Percentiles rank a stretch among this genome's conserved stretches.
phyloP scores from a whole-genome alignment of 2,797 vertebrate genomes.

The Pangasius mekongensis region DNA sequence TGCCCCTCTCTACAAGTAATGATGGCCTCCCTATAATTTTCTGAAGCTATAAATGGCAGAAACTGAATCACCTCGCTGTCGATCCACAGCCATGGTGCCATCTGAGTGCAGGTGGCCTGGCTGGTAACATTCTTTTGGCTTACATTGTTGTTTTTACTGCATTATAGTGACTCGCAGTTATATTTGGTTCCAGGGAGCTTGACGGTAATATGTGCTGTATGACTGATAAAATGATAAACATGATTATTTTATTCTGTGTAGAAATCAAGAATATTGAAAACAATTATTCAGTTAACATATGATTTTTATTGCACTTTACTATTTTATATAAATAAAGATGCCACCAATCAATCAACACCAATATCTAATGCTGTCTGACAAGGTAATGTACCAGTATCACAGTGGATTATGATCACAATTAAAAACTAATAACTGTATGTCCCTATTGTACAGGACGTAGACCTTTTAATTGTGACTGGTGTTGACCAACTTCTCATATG shows the following conservation, averaged over 20 bases:
- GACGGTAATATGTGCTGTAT: not conserved
- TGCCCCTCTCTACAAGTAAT: slow-evolving; percentile 47
- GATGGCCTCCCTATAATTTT: slow-evolving; percentile 58
- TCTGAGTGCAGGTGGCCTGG: slow-evolving; percentile 12
- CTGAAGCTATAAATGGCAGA: slow-evolving; percentile 51
- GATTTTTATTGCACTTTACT: not conserved
- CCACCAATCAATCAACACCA: not conserved
- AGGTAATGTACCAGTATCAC: not conserved
- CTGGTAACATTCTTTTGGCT: not conserved
- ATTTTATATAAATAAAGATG: not conserved
- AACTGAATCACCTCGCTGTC: slow-evolving; percentile 45
- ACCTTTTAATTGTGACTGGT: slow-evolving; percentile 8
- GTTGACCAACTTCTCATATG: not conserved
- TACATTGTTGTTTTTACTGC: not conserved
- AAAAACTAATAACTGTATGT: slow-evolving; percentile 6
- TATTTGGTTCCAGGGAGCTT: not conserved
- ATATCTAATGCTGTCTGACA: not conserved
- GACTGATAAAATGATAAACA: not conserved
- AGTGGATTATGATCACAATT: not conserved
- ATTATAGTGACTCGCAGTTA: slow-evolving; percentile 12
- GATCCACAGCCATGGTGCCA: not conserved
- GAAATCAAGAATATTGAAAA: not conserved
- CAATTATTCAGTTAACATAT: not conserved
- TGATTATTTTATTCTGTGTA: not conserved
- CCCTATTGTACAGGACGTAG: slow-evolving; percentile 18